Evolutionary conservation across 1,140 invertebrate species (phyloP), one percentile per base, ranked within the genome.

Genomic region (Ctenoplectra terminalis): DNA sequence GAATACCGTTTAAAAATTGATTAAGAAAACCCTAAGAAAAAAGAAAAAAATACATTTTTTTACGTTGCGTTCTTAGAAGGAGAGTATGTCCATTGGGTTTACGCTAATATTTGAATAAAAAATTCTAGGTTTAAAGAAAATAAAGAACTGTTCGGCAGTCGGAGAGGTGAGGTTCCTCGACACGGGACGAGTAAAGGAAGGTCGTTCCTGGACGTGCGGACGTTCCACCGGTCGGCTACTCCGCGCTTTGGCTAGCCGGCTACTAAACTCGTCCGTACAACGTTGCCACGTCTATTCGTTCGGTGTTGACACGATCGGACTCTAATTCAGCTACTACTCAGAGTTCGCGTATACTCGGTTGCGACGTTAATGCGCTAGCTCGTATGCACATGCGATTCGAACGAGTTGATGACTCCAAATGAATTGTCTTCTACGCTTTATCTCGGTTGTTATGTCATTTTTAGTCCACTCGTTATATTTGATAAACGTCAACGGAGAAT

Each of bases 261-360:
- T 89, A 90, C 88, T 89, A 90, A 89, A 90, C 88, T 90, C 86
- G 83, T 77, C 64, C 83, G 76, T 63, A 63, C 89, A 67, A 71
- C 80, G 90, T 91, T 91, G 88, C 88, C 90, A 88, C 83, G 82
- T 91, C 79, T 85, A 63, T 48, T 40, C 81, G 74, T 81, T 89
- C 75, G 58, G 76, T 77, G 87, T 87, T 88, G 83, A 86, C 89
- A 87, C 84, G 84, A 82, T 64, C 86, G 58, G 74, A 40, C 78
- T 88, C 87, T 88, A 89, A 89, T 88, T 80, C 74, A 89, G 79
- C 80, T 78, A 63, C 52, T 71, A 69, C 71, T 71, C 73, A 52
- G 52, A 66, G 67, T 77, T 82, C 61, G 31, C 50, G 52, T 74
- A 66, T 60, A 61, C 40, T 66, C 48, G 37, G 48, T 67, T 37